Percentiles rank a stretch among this genome's conserved stretches.
phyloP scores from a whole-genome alignment of 2,113 vertebrate species.

The Pseudorasbora parva region DNA sequence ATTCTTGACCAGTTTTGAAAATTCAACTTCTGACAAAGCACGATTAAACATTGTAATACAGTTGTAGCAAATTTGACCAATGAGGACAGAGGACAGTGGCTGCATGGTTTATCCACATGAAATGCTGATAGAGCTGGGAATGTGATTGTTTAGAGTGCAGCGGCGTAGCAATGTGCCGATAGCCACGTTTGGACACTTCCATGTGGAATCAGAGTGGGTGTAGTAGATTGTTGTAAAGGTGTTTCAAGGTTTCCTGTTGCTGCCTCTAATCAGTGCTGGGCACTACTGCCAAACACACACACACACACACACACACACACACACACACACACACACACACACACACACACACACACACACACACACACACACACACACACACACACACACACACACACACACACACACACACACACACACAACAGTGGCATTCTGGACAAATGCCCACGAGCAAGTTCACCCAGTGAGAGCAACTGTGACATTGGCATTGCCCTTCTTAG shows the following conservation, averaged over 20 bases:
- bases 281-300: constrained; percentile 56
- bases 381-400: background rate
- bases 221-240: constrained; percentile 25
- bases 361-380: too few relatives aligned
- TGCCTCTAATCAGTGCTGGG: constrained; percentile 62
- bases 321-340: constrained; percentile 40
- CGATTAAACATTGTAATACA: background rate
- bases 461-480: constrained; percentile 75
- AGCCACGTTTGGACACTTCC: background rate
- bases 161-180: background rate
- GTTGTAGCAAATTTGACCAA: background rate
- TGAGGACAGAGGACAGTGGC: background rate
- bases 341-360: background rate
- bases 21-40: background rate
- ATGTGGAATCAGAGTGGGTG: background rate
- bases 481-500: constrained; percentile 66
- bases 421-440: constrained; percentile 15
- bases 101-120: background rate
- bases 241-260: constrained; percentile 47
- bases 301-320: too few relatives aligned
- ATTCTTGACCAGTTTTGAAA: background rate
- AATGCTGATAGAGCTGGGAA: background rate
- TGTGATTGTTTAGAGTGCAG: background rate
- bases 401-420: constrained; percentile 35
- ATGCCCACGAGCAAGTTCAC: constrained; percentile 59